A percentile compares a stretch with the other conserved stretches of the same genome.
These are phyloP conservation scores for Paramisgurnus dabryanus DNA, from an alignment of 2,113 vertebrate species.

Conservation along the genomic window DNA sequence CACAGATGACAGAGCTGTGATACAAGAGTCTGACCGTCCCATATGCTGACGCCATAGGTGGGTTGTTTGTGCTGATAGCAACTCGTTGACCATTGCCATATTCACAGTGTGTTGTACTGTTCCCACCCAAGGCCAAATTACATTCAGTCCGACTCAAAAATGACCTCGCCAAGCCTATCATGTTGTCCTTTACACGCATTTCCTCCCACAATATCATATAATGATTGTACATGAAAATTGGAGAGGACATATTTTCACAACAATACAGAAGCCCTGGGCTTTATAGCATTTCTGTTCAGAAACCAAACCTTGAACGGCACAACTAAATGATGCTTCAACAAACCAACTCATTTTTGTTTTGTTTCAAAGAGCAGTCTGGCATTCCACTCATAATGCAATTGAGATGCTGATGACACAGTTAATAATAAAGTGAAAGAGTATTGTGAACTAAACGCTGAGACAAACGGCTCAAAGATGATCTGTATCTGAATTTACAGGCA, in stretches of 20 bases:
- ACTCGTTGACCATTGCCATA: conserved; percentile 27
- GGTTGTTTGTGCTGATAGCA: conserved; percentile 44
- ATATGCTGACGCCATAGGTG: conserved; percentile 53
- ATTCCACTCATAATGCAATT: background rate
- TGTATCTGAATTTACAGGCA: background rate
- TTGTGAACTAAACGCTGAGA: background rate
- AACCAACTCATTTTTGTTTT: background rate
- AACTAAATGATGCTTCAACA: background rate
- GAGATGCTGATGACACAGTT: background rate
- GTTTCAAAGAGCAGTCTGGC: background rate
- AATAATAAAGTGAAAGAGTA: background rate
- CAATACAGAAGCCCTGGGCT: background rate
- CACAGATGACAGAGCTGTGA: background rate
- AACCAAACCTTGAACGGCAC: conserved; percentile 1
- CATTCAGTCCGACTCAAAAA: background rate
- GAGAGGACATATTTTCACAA: conserved; percentile 34
- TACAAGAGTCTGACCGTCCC: conserved; percentile 9
- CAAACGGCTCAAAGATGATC: background rate
- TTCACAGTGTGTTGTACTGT: conserved; percentile 10
- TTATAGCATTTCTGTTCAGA: background rate
- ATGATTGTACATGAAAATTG: conserved; percentile 31
- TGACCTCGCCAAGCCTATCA: conserved; percentile 23
- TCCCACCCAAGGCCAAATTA: conserved; percentile 49
- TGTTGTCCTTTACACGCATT: conserved; percentile 16
- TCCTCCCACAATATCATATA: conserved; percentile 17